phyloP scores from a whole-genome alignment of 2,797 vertebrate species.

The Aeoliscus strigatus region DNA sequence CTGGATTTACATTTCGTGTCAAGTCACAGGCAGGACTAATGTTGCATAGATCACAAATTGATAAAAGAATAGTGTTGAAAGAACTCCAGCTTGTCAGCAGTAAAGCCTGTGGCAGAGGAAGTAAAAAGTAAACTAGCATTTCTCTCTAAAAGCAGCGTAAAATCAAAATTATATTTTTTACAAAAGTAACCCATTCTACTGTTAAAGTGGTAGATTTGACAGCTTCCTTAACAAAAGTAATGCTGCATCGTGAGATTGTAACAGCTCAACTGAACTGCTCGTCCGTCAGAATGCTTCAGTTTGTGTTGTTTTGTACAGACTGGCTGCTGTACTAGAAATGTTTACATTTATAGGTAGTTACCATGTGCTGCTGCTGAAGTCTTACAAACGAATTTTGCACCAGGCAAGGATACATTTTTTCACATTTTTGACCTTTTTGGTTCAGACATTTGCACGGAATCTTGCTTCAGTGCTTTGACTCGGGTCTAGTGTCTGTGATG shows the following conservation, averaged over 20 bases:
- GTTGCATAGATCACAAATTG: conserved; percentile 66
- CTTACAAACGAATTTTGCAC: conserved; percentile 14
- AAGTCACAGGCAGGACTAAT: conserved; percentile 6
- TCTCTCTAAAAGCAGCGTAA: conserved; percentile 24
- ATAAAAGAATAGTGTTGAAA: conserved; percentile 9
- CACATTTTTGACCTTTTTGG: conserved; percentile 9
- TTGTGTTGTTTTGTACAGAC: no score
- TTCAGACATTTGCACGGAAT: conserved; percentile 11
- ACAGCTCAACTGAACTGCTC: neutral
- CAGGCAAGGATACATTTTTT: conserved; percentile 3
- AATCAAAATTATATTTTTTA: conserved; percentile 5
- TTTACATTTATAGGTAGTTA: no score
- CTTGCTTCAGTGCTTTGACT: conserved; percentile 8
- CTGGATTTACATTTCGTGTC: conserved; percentile 8
- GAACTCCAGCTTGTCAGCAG: conserved; percentile 4
- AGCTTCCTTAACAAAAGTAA: conserved; percentile 4
- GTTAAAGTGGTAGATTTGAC: no score
- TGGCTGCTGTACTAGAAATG: no score
- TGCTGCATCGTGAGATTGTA: conserved; percentile 4
- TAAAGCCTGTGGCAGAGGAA: conserved; percentile 4
- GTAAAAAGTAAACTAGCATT: no score
- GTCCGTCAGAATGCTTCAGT: no score
- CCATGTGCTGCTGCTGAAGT: no score
- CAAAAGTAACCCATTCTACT: no score
- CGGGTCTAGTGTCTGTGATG: no score